Conservation (phyloP, 2,113 vertebrate genomes). For the Microcebus griseorufus region DNA sequence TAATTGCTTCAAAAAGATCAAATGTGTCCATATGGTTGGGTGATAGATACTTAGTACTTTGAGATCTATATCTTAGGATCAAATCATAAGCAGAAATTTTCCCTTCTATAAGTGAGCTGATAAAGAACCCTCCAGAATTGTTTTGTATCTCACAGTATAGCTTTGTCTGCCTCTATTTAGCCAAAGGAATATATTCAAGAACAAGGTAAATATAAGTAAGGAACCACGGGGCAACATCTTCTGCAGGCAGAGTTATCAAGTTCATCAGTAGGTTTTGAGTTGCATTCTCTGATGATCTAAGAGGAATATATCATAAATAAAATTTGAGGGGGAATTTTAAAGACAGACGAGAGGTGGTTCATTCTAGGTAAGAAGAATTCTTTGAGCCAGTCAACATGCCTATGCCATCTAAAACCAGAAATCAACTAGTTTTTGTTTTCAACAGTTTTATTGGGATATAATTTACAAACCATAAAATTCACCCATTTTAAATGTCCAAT, state of each 20-base stretch:
- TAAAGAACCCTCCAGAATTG: constrained; percentile 16
- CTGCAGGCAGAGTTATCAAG: background rate
- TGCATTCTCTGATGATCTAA: constrained; percentile 3
- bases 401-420: background rate
- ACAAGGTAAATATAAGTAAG: constrained; percentile 40
- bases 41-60: background rate
- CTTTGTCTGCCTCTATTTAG: background rate
- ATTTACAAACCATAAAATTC: background rate
- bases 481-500: background rate
- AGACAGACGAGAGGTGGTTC: background rate
- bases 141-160: constrained; percentile 2
- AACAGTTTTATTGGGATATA: constrained; percentile 7
- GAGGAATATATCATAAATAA: background rate
- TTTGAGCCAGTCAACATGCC: background rate
- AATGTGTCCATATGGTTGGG: background rate
- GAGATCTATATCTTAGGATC: background rate
- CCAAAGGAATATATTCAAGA: constrained; percentile 2
- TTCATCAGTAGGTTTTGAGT: background rate
- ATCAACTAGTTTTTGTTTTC: background rate
- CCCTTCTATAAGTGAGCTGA: background rate
- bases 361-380: background rate
- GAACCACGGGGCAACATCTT: background rate
- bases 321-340: constrained; percentile 27
- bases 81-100: background rate
- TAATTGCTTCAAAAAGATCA: constrained; percentile 50